These are phyloP conservation scores for Echiichthys vipera DNA, from an alignment of 2,797 vertebrate genomes.

Conservation along the genomic window DNA sequence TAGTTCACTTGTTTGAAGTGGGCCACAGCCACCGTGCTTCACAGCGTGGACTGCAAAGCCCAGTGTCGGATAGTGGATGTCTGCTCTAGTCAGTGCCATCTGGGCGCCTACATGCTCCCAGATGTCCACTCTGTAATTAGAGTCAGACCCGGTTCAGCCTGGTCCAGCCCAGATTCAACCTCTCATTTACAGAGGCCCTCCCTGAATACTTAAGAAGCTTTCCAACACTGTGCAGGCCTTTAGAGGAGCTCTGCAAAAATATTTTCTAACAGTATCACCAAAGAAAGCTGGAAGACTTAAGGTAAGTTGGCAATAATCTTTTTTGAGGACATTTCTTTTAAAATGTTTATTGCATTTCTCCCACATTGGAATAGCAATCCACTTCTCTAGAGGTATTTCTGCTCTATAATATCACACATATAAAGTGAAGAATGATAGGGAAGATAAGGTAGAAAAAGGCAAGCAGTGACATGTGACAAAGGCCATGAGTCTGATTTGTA, in stretches of 20 bases:
- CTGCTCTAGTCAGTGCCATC: slow-evolving; percentile 65
- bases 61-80: slow-evolving; percentile 62
- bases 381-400: background rate
- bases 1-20: slow-evolving; percentile 80
- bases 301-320: slow-evolving; percentile 58
- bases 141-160: slow-evolving; percentile 54
- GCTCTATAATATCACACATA: background rate
- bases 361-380: background rate
- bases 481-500: slow-evolving; percentile 18
- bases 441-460: background rate
- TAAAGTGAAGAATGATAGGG: background rate
- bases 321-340: background rate
- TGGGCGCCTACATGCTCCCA: slow-evolving; percentile 72
- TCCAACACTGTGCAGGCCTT: slow-evolving; percentile 62
- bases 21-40: slow-evolving; percentile 61
- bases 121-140: slow-evolving; percentile 84
- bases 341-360: background rate
- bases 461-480: background rate
- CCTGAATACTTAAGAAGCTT: slow-evolving; percentile 78
- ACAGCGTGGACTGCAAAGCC: slow-evolving; percentile 40
- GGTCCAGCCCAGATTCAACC: slow-evolving; percentile 73
- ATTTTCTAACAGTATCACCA: slow-evolving; percentile 33
- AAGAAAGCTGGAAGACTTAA: slow-evolving; percentile 56
- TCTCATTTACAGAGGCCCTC: slow-evolving; percentile 74
- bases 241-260: slow-evolving; percentile 27